Base-by-base conservation (phyloP, 1,140 invertebrate species). In the Andrena cerasifolii region DNA sequence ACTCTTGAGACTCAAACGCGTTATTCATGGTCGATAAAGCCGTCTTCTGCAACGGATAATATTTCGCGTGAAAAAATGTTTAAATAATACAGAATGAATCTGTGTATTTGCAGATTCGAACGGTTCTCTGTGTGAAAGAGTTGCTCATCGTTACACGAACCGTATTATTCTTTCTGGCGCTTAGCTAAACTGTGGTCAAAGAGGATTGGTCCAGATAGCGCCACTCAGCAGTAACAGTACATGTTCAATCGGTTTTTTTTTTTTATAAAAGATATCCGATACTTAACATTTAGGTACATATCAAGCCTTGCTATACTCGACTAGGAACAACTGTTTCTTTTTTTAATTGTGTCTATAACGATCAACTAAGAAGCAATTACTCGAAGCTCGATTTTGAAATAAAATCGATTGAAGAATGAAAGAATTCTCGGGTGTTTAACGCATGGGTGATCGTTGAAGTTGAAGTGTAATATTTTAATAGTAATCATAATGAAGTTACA, bases 401-500 rank as follows among this genome's bases (percentile, higher is more conserved):
- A 10, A 40, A 40, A 40, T 40, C 10, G 10, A 40, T 10, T 40
- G 3, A 40, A 40, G 10, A 40, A 10, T 10, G 4, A 56, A 53
- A 54, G 6, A 62, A 58, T 43, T 18, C 33, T 45, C 14, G 43
- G 68, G 63, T 68, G 26, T 45, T 54, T n/a, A 54, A 67, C 43
- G 28, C 31, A 24, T 49, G 8, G 43, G 28, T 14, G 18, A 54
- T 21, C 53, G 62, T 14, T 82, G 43, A n/a, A n/a, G n/a, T 80
- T 88, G 75, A 86, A 88, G 87, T 89, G 86, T 89, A 89, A 88
- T 89, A 89, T 90, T 91, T 91, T 90, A 91, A 91, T 89, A 88
- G 80, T 89, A 88, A 89, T 92, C 80, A 89, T 90, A 89, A 90
- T 91, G 88, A 92, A 92, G 88, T 89, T 90, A 91, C 91, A 89